Conservation (phyloP, 2,797 vertebrate species). For the Gallinago stenura region DNA sequence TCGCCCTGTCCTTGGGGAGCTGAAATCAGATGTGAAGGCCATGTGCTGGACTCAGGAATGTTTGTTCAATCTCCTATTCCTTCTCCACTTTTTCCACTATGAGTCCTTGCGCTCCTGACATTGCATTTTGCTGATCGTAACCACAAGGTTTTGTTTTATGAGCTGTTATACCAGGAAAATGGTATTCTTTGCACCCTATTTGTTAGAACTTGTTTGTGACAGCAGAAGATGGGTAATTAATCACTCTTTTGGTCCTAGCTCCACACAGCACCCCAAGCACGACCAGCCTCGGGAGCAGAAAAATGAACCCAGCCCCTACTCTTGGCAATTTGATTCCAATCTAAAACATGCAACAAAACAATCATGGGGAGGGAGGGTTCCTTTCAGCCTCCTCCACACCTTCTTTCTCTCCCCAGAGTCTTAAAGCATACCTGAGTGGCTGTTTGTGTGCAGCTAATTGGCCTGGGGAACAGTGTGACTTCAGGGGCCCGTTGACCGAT, state of each 20-base stretch:
- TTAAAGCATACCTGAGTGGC: background rate
- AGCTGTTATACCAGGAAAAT: conserved; percentile 51
- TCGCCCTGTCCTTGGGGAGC: background rate
- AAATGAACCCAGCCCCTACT: background rate
- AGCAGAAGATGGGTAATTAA: background rate
- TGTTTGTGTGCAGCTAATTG: conserved; percentile 27
- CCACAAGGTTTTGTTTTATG: conserved; percentile 61
- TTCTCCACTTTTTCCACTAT: conserved; percentile 38
- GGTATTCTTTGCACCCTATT: conserved; percentile 57
- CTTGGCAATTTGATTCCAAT: background rate
- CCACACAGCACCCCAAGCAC: background rate
- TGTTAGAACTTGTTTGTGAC: conserved; percentile 53
- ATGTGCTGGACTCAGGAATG: conserved; percentile 21
- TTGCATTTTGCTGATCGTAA: conserved; percentile 29
- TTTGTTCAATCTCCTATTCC: conserved; percentile 51
- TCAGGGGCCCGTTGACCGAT: background rate
- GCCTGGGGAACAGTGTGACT: background rate
- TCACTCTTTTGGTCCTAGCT: background rate
- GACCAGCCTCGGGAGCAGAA: background rate
- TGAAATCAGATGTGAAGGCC: conserved; percentile 36
- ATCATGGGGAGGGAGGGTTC: background rate
- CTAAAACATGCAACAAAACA: background rate
- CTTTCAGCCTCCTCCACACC: background rate
- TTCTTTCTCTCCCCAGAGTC: background rate
- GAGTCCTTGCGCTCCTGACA: conserved; percentile 20